phyloP scores from a whole-genome alignment of 2,888 invertebrate genomes.

The Copidosoma aretas region DNA sequence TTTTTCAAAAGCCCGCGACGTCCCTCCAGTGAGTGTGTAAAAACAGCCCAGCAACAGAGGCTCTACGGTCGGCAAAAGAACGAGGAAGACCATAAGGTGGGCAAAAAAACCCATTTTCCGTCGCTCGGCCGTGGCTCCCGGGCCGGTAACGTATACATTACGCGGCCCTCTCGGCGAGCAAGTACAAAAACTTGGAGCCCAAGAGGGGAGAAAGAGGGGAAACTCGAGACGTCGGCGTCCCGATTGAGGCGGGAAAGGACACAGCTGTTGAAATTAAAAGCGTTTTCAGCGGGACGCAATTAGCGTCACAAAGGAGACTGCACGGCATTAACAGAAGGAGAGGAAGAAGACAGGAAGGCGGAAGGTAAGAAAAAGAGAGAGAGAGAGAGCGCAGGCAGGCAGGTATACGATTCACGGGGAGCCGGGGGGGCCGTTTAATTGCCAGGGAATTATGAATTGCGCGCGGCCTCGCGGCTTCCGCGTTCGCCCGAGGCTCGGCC shows the following conservation, averaged over 20 bases:
- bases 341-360: neutral
- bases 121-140: neutral
- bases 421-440: conserved; percentile 47
- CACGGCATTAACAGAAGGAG: neutral
- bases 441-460: conserved; percentile 47
- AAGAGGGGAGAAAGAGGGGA: neutral
- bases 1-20: neutral
- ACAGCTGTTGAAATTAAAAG: conserved; percentile 40
- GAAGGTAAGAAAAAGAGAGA: neutral
- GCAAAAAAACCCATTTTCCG: conserved; percentile 17
- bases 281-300: conserved; percentile 38
- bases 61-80: neutral
- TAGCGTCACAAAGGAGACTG: conserved; percentile 37
- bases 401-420: conserved; percentile 31
- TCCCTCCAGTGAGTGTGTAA: neutral
- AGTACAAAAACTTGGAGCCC: conserved; percentile 3
- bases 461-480: neutral
- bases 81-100: neutral
- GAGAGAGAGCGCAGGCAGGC: neutral
- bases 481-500: neutral
- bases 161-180: neutral
- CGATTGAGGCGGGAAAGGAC: conserved; percentile 36
- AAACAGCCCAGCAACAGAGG: neutral
- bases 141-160: neutral
- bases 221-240: conserved; percentile 23